Evolutionary conservation across 1,140 invertebrate genomes (phyloP), one percentile per base, ranked within the genome.

Genomic region (Atta texana): DNA sequence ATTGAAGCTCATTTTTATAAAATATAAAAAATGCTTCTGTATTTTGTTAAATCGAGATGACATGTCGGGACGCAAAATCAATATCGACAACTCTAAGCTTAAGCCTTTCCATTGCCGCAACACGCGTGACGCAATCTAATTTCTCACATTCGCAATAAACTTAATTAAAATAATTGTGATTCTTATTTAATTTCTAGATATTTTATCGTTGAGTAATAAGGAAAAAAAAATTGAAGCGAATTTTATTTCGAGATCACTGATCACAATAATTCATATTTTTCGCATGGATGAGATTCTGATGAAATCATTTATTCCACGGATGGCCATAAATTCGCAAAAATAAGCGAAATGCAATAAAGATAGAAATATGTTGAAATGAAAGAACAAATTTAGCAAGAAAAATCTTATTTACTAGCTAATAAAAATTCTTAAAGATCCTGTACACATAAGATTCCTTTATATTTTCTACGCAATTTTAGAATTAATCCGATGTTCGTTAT

Each of bases 61-160:
- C 31, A 28, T 16, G 21, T 49, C 39, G 2, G 34, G 28, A 64
- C 28, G 28, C 21, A 71, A 71, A 71, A 71, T 51, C 39, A 44
- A 71, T 49, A 49, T 71, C 44, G 39, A n/a, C 12, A 69, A n/a
- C n/a, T 69, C 10, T 49, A 69, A 21, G n/a, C 39, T 39, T 69
- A n/a, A 69, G 51, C 21, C 68, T 51, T 49, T 71, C 44, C 68
- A 49, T 71, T 71, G 68, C 39, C 21, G 68, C 44, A 71, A 71
- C 12, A 63, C 14, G 44, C 21, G 44, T 71, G 68, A 28, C 44
- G 68, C 44, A 71, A 71, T 71, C 21, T 28, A 71, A 71, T 51
- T 71, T 51, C 44, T 71, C 44, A 18, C 12, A 31, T 16, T 71
- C 21, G 31, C 64, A n/a, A 68, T 31, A 21, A 39, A n/a, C 18